These are phyloP conservation scores for Metopia argyrocephala DNA, from an alignment of 2,888 invertebrate genomes.

Conservation along the genomic window DNA sequence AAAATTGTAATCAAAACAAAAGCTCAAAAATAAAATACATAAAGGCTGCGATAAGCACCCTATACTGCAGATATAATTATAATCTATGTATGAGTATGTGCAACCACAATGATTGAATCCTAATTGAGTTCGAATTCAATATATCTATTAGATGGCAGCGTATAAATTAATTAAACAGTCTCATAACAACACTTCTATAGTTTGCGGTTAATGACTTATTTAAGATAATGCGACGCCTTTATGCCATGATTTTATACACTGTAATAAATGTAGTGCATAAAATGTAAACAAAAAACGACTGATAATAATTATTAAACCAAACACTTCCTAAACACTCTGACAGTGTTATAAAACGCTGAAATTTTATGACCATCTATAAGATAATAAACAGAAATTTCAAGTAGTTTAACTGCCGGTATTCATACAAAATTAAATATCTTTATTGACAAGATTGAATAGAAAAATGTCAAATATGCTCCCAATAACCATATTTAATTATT, in stretches of 20 bases:
- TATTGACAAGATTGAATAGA: too few species aligned
- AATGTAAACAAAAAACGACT: constrained; percentile 14
- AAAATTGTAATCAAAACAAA: constrained; percentile 51
- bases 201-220: constrained; percentile 7
- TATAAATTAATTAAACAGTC: too few species aligned
- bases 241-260: background rate
- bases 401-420: too few species aligned
- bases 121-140: too few species aligned
- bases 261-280: background rate
- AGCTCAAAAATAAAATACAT: background rate
- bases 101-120: too few species aligned
- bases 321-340: constrained; percentile 36
- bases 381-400: too few species aligned
- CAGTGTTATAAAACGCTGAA: constrained; percentile 29
- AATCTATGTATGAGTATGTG: too few species aligned
- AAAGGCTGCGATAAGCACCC: constrained; percentile 18
- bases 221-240: background rate
- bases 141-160: too few species aligned
- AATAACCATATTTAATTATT: too few species aligned
- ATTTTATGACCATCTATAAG: background rate
- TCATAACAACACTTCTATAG: too few species aligned
- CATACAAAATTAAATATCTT: too few species aligned
- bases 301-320: background rate
- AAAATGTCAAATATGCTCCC: too few species aligned
- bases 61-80: background rate